Evolutionary conservation across 2,888 invertebrate species (phyloP), one percentile per base, ranked within the genome.

Genomic region (Drosophila diplacantha): DNA sequence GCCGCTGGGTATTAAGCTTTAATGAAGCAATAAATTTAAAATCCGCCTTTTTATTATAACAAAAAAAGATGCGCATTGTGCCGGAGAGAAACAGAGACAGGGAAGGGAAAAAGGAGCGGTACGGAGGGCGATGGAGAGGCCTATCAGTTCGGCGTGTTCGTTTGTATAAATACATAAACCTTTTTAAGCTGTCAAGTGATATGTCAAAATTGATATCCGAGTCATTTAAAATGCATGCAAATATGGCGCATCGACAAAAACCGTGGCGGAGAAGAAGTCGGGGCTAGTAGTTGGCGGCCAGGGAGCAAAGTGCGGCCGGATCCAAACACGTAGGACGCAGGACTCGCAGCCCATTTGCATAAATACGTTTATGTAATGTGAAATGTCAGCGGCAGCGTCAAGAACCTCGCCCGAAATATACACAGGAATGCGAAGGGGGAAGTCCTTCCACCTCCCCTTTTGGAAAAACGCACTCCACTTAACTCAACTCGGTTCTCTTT

Each of bases 121-220:
- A 29, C 26, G 18, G 16, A 1, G 29, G 12, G 9, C 5, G 18
- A 9, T 8, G 26, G 41, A 24, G 24, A 29, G 31, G 31, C 14
- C 35, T 35, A 43, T 44, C 60, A 44, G 64, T 64, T 52, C 59
- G 62, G 64, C 50, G 34, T 59, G 63, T 72, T 71, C 67, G 80
- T 67, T 73, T 74, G 72, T 71, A 80, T 81, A 84, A 81, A 84
- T 84, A 82, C 80, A 81, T 82, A 84, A 81, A 81, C 84, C 84
- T 82, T 82, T 81, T 84, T 84, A 84, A 84, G 80, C 80, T 84
- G 80, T 82, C 80, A 84, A 84, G 84, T 81, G 80, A 81, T 81
- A 81, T 80, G 84, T 82, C 80, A 84, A 84, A 81, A 81, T 81
- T 81, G 84, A 81, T 81, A 81, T 84, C 84, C 83, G 78, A 81